Percentiles rank a stretch among this genome's conserved stretches.
Evolutionary conservation across 2,113 vertebrate genomes (phyloP).

Genomic region (Phrynosoma platyrhinos): DNA sequence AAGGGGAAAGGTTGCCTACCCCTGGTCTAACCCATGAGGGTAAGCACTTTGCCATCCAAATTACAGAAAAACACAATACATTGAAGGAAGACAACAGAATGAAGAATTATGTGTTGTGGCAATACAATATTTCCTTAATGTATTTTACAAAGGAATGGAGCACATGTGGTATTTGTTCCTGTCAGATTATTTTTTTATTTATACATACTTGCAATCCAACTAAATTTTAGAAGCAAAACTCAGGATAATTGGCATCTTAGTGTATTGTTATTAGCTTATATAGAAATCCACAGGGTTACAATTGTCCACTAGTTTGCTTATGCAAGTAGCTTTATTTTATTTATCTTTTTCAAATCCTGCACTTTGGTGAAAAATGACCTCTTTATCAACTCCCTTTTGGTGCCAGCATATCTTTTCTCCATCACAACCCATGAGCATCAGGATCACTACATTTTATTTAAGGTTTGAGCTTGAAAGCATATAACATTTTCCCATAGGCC

Average conservation of each 20-base stretch:
- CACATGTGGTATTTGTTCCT: background rate
- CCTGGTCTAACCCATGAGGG: background rate
- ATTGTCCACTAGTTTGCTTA: background rate
- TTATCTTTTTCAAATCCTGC: background rate
- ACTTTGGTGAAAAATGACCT: background rate
- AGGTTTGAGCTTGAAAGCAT: background rate
- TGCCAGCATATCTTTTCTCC: background rate
- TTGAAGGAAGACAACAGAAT: background rate
- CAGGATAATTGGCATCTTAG: background rate
- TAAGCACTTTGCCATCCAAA: background rate
- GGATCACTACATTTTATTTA: slow-evolving; percentile 1
- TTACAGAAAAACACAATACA: background rate
- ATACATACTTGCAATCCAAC: background rate
- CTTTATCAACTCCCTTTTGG: background rate
- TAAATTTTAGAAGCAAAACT: background rate
- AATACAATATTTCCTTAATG: background rate
- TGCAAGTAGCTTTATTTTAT: background rate
- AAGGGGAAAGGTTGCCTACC: too few species aligned
- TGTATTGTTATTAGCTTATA: background rate
- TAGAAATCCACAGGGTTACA: background rate
- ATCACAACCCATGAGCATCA: background rate
- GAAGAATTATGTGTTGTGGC: background rate
- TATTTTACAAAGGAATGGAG: background rate
- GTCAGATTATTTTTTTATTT: background rate
- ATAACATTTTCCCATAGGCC: background rate